Base-by-base conservation (phyloP, 2,797 vertebrate species). In the Labroides dimidiatus region DNA sequence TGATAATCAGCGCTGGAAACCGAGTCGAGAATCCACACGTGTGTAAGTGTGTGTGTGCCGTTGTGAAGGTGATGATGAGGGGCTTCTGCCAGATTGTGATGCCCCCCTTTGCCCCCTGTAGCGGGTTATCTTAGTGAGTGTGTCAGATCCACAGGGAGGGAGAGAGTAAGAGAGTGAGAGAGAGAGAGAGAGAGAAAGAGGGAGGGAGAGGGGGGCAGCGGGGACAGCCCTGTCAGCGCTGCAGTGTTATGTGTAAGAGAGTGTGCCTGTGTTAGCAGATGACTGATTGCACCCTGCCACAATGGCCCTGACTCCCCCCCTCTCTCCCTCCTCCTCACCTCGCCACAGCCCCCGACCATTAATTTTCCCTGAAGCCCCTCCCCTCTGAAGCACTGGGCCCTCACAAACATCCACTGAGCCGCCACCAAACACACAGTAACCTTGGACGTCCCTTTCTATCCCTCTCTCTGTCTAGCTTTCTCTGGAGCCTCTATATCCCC, bases 241-340 rank as follows among this genome's bases (percentile, higher is more conserved):
- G 80, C 66, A 44, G 50, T 13, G 16, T 19, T 64, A 48, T 67
- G 76, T 75, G 72, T 60, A 69, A 64, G 72, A 53, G 64, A 36
- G 75, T 68, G 82, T 37, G 82, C 58, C 36, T 67, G 79, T 66
- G 71, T 79, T 81, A 66, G 74, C 5, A 24, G 79, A 87, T 92
- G 91, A 93, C 84, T 85, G 90, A 93, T 91, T 90, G 84, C 85
- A 72, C 82, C 76, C 81, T 54, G 64, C 77, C 73, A 90, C 81
- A 81, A 78, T 66, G 81, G 80, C 84, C 85, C 81, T 79, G 74
- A 76, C 80, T 74, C 77, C 75, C 51, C 75, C 64, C 69, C 13
- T 61, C 60, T 16, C 74, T 55, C 71, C 33, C 36, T 47, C 39
- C 19, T 45, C 68, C 69, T 87, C 76, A 87, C 86, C 75, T 77